These are phyloP conservation scores for Noctua pronuba DNA, from an alignment of 2,888 invertebrate genomes.

Conservation along the genomic window DNA sequence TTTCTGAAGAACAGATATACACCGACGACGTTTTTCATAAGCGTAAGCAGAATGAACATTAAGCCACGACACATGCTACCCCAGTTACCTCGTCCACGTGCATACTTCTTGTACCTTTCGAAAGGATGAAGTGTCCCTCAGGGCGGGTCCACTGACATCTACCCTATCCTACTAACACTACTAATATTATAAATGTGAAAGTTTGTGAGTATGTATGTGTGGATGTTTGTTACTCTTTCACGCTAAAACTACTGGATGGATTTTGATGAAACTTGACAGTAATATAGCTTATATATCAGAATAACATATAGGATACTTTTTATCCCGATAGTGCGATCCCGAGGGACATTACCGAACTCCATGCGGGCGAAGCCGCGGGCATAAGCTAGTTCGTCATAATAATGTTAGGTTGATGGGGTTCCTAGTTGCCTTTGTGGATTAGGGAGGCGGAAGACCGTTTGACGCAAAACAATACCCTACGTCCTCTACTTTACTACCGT, in stretches of 20 bases:
- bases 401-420: not conserved
- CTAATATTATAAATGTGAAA: no score
- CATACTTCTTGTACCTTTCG: not conserved
- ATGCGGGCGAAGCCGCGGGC: no score
- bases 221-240: no score
- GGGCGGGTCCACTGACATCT: not conserved
- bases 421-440: not conserved
- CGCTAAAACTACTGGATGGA: no score
- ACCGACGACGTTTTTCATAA: not conserved
- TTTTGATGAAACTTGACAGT: no score
- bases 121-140: not conserved
- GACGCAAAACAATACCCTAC: slow-evolving; percentile 1
- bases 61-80: not conserved
- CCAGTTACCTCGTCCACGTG: not conserved
- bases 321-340: no score
- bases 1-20: slow-evolving; percentile 2
- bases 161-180: no score
- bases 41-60: not conserved
- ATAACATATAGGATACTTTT: no score
- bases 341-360: no score
- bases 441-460: slow-evolving; percentile 7
- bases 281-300: no score
- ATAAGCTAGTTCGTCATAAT: no score
- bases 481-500: slow-evolving; percentile 25
- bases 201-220: no score